These are phyloP conservation scores for Mormyrops attenuatus DNA, from an alignment of 2,797 vertebrate genomes.

Conservation along the genomic window DNA sequence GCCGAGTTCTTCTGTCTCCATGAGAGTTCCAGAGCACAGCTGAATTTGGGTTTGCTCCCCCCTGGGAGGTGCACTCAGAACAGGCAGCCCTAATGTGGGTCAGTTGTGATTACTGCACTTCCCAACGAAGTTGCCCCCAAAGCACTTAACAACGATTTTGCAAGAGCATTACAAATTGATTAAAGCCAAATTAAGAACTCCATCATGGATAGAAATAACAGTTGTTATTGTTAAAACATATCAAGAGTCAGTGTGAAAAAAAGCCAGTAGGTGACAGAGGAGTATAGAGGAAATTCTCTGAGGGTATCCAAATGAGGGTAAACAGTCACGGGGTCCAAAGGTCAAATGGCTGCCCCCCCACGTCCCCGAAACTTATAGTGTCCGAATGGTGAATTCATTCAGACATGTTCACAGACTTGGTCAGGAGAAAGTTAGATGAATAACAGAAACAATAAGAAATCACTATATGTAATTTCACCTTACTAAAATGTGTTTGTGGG, in stretches of 20 bases:
- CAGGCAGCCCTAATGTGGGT: neutral
- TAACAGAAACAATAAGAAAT: neutral
- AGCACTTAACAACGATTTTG: neutral
- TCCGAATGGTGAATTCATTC: neutral
- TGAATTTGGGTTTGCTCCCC: neutral
- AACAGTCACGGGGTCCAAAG: neutral
- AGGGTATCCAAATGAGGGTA: neutral
- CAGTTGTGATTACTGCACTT: neutral
- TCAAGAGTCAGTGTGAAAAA: neutral
- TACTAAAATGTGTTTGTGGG: neutral
- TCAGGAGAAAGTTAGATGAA: neutral
- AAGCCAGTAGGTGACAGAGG: neutral
- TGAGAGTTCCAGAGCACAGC: neutral
- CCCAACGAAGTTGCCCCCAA: neutral
- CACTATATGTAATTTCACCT: neutral
- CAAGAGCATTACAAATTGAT: constrained; percentile 1
- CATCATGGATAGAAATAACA: neutral
- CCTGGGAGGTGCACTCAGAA: neutral
- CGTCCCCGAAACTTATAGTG: neutral
- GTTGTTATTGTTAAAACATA: neutral
- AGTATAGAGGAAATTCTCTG: neutral
- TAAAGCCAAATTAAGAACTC: neutral
- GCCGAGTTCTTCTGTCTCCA: neutral
- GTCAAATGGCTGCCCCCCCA: neutral
- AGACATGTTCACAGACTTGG: neutral